phyloP scores from a whole-genome alignment of 1,140 invertebrate species.

The Trachymyrmex cornetzi region DNA sequence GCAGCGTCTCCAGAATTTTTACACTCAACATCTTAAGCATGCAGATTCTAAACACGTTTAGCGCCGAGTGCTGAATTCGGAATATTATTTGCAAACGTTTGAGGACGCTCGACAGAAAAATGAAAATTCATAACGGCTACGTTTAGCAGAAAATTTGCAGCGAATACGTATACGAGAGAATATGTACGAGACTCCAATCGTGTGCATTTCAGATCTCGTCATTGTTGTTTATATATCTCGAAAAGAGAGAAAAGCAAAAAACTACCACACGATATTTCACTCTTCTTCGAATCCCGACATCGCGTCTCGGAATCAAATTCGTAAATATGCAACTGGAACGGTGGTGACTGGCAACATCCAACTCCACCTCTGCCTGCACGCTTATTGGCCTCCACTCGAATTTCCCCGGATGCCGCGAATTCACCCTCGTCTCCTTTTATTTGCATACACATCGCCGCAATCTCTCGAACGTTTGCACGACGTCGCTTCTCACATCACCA shows the following conservation, averaged over 20 bases:
- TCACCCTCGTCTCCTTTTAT: slow-evolving; percentile 53
- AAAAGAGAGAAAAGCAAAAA: not conserved
- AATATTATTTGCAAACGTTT: not conserved
- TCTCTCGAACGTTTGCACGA: slow-evolving; percentile 31
- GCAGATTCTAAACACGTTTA: not conserved
- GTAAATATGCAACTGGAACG: slow-evolving; percentile 69
- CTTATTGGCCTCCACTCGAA: slow-evolving; percentile 58
- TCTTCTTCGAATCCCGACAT: not conserved
- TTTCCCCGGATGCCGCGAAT: slow-evolving; percentile 45
- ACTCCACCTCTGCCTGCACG: not conserved
- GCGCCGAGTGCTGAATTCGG: not conserved
- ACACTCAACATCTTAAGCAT: not conserved
- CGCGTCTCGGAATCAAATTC: slow-evolving; percentile 67
- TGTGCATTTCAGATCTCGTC: not conserved
- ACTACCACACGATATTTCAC: slow-evolving; percentile 14
- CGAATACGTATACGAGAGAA: not conserved
- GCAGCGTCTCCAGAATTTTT: not conserved
- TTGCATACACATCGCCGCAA: slow-evolving; percentile 58
- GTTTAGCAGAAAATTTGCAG: not conserved
- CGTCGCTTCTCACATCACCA: slow-evolving; percentile 3
- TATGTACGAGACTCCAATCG: not conserved
- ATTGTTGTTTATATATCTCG: not conserved
- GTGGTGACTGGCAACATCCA: slow-evolving; percentile 29
- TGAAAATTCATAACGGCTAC: not conserved
- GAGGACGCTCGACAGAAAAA: not conserved